Conservation (phyloP, 2,113 vertebrate species). For the Aegotheles bennettii region DNA sequence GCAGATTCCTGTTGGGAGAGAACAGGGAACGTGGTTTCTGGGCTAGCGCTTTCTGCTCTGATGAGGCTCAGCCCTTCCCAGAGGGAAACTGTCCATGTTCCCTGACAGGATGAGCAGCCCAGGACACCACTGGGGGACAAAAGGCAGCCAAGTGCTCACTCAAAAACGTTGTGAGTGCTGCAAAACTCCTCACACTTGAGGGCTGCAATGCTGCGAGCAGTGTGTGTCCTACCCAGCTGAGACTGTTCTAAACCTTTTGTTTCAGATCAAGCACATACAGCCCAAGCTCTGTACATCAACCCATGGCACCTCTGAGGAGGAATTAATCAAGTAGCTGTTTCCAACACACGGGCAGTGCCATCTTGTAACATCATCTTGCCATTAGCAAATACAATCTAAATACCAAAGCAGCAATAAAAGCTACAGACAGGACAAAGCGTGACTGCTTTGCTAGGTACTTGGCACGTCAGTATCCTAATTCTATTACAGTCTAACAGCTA, state of each 20-base stretch:
- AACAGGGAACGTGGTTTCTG: not conserved
- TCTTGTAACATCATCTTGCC: not conserved
- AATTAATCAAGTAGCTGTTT: not conserved
- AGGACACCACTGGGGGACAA: not conserved
- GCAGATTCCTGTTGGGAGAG: not conserved
- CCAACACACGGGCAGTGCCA: not conserved
- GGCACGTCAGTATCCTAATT: not conserved
- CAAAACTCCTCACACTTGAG: not conserved
- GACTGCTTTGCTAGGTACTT: not conserved
- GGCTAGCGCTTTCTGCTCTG: not conserved
- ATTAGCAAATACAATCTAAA: not conserved
- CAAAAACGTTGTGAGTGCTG: not conserved
- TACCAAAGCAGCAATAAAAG: not conserved
- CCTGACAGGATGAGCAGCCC: not conserved
- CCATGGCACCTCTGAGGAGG: not conserved
- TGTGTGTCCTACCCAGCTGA: not conserved
- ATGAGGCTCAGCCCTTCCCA: not conserved
- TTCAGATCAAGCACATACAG: not conserved
- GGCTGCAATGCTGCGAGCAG: not conserved
- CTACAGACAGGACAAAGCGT: not conserved
- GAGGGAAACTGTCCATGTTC: not conserved
- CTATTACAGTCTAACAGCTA: not conserved
- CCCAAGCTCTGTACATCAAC: not conserved
- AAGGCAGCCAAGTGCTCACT: not conserved
- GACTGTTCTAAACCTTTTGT: not conserved